phyloP scores from a whole-genome alignment of 2,113 vertebrate species.

The Chrysemys picta region DNA sequence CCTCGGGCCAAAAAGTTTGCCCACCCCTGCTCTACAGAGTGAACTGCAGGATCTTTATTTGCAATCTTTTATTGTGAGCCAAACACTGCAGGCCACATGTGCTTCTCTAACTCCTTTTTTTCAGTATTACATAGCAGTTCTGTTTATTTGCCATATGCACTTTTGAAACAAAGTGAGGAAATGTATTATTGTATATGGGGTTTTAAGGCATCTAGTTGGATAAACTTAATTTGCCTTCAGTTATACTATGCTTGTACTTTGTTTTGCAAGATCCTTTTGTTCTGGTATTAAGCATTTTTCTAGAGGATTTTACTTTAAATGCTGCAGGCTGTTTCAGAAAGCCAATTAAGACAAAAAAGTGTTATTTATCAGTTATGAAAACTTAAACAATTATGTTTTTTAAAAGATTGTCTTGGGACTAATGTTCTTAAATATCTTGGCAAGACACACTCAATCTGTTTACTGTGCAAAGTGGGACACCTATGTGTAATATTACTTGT shows the following conservation, averaged over 20 bases:
- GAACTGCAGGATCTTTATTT: neutral
- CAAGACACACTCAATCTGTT: neutral
- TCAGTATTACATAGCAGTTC: neutral
- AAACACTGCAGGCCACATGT: neutral
- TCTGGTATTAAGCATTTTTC: neutral
- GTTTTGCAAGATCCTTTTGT: neutral
- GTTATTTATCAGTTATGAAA: neutral
- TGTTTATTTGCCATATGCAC: neutral
- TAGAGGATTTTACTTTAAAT: neutral
- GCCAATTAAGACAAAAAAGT: neutral
- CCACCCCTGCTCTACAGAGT: neutral
- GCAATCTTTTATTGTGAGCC: neutral
- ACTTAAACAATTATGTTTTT: neutral
- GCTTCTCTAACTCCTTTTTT: neutral
- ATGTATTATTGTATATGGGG: neutral
- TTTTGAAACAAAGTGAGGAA: neutral
- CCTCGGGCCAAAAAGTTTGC: no score
- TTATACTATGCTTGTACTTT: neutral
- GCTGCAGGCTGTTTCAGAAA: constrained; percentile 21
- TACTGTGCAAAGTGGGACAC: neutral
- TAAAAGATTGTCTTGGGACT: neutral
- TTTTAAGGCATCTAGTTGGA: neutral
- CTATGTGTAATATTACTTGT: neutral
- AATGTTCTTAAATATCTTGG: neutral
- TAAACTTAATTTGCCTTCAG: neutral